A percentile compares a stretch with the other conserved stretches of the same genome.
Evolutionary conservation across 2,797 vertebrate species (phyloP).

Genomic region (Strix occidentalis): DNA sequence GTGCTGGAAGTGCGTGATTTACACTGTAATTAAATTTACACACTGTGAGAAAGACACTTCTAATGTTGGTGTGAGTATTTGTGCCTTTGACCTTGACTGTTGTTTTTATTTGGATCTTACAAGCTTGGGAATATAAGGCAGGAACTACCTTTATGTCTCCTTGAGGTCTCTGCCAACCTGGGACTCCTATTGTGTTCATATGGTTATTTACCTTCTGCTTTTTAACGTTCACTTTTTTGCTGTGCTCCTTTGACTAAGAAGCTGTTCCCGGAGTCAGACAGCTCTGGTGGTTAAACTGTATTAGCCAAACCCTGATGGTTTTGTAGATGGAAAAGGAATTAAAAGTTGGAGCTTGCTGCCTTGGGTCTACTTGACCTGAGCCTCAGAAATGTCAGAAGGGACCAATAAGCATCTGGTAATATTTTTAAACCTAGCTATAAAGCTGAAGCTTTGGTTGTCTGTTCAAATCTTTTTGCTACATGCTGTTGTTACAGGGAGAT

Average conservation of each 20-base stretch:
- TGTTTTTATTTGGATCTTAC: background rate
- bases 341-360: background rate
- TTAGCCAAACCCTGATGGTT: background rate
- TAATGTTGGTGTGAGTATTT: background rate
- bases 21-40: background rate
- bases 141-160: background rate
- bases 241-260: background rate
- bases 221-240: background rate
- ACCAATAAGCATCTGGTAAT: background rate
- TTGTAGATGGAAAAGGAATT: background rate
- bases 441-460: background rate
- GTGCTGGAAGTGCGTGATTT: background rate
- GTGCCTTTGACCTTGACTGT: background rate
- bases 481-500: background rate
- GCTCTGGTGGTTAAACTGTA: background rate
- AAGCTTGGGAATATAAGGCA: background rate
- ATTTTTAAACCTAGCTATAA: background rate
- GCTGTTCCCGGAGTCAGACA: background rate
- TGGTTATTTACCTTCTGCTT: background rate
- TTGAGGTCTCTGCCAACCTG: background rate
- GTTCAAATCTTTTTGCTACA: background rate
- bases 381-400: background rate
- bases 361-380: conserved; percentile 20
- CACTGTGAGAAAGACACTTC: accelerated
- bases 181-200: accelerated